These are phyloP conservation scores for Troilus luridus DNA, from an alignment of 2,888 invertebrate genomes.

Conservation along the genomic window DNA sequence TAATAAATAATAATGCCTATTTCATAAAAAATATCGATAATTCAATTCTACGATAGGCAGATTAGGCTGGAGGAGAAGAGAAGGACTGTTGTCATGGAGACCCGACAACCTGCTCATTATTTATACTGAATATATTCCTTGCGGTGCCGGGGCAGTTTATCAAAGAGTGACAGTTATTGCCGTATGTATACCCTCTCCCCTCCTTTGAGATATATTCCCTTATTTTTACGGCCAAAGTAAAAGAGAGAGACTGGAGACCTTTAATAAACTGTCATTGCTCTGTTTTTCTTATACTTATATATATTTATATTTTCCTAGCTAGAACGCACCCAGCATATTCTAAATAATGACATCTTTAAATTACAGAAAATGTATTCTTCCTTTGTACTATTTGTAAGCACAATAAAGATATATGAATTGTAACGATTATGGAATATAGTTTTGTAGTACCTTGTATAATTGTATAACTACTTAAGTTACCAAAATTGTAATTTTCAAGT, in stretches of 20 bases:
- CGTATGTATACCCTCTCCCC: not conserved
- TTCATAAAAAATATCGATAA: too few species aligned
- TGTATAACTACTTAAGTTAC: too few species aligned
- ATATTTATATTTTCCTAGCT: not conserved
- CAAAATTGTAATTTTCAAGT: too few species aligned
- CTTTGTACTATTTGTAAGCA: too few species aligned
- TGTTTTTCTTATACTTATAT: slow-evolving; percentile 20
- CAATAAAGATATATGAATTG: too few species aligned
- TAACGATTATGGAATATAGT: too few species aligned
- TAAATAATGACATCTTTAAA: too few species aligned
- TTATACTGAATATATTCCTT: slow-evolving; percentile 24
- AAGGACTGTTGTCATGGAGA: not conserved
- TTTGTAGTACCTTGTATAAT: too few species aligned
- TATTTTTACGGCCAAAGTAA: slow-evolving; percentile 7
- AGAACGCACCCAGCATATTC: too few species aligned
- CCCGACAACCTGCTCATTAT: slow-evolving; percentile 27
- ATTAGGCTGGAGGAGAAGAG: not conserved
- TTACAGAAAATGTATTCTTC: too few species aligned
- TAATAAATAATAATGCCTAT: too few species aligned
- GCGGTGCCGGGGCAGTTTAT: slow-evolving; percentile 13
- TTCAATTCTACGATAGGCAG: not conserved
- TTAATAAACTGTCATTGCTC: not conserved
- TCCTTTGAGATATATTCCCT: not conserved
- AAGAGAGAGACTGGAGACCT: not conserved
- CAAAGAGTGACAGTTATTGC: slow-evolving; percentile 27